Evolutionary conservation across 1,140 invertebrate species (phyloP), one percentile per base, ranked within the genome.

Genomic region (Aphis craccivora): DNA sequence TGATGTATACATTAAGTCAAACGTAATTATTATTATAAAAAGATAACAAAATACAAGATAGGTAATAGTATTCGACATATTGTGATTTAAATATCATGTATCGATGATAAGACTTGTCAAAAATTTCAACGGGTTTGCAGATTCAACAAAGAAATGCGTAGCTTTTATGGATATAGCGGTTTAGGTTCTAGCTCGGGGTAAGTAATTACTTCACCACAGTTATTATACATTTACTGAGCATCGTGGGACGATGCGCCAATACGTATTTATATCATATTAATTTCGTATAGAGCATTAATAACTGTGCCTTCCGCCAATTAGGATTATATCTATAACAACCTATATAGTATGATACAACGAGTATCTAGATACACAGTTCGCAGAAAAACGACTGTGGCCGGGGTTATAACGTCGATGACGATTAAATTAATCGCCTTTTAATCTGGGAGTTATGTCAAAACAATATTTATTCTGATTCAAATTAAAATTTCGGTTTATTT

Each of bases 251-350:
- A 35, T 14, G n/a, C 14, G 60, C 14, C 4, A n/a, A 30, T n/a
- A 5, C 14, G 60, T 30, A 76, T 76, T 76, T n/a, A n/a, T 76
- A n/a, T 76, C 60, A n/a, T n/a, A 76, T 76, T 76, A 76, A 76
- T 76, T 76, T 76, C n/a, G 60, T 76, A 76, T n/a, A 35, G n/a
- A 76, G 60, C n/a, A 76, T 76, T 76, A 76, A 35, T 76, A n/a
- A 76, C 14, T 76, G 14, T n/a, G 14, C 4, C 60, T 76, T 76
- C 30, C 60, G 4, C 60, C 30, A 2, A 67, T 11, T 67, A 67
- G 60, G 55, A 18, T 51, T 60, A 30, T 7, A 76, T n/a, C 25
- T 67, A n/a, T n/a, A 6, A n/a, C n/a, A 14, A 18, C n/a, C 60
- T 76, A 2, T n/a, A 14, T 22, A 51, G 18, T 51, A 51, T 1